phyloP scores from a whole-genome alignment of 2,797 vertebrate species.

The Buphagus erythrorhynchus region DNA sequence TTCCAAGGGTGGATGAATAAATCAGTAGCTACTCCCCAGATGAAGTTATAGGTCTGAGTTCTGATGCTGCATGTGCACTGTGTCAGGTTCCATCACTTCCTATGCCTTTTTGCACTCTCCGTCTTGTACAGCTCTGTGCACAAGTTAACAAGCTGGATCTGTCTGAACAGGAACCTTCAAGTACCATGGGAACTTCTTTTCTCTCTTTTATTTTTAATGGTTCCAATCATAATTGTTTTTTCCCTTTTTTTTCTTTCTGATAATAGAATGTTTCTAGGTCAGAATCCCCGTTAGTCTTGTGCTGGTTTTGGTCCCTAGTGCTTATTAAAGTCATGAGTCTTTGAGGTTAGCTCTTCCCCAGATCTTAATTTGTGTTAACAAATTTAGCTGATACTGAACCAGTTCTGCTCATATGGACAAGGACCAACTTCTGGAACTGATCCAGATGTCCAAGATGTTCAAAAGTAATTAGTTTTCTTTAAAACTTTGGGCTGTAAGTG shows the following conservation, averaged over 20 bases:
- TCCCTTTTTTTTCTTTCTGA: not conserved
- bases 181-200: not conserved
- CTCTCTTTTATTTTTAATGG: not conserved
- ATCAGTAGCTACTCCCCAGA: not conserved
- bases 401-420: not conserved
- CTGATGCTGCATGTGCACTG: not conserved
- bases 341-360: constrained; percentile 16
- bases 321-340: constrained; percentile 24
- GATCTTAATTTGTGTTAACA: constrained; percentile 36
- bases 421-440: not conserved
- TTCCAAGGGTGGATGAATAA: not conserved
- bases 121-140: not conserved
- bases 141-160: not conserved
- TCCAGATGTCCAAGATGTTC: not conserved
- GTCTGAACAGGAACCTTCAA: not conserved
- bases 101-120: not conserved
- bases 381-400: constrained; percentile 43
- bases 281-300: constrained; percentile 21
- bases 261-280: constrained; percentile 41
- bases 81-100: not conserved
- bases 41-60: not conserved
- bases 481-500: not conserved
- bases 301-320: not conserved
- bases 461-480: not conserved
- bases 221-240: not conserved